Base-by-base conservation (phyloP, 2,797 vertebrate genomes). In the Rhabdophis nuchalis region DNA sequence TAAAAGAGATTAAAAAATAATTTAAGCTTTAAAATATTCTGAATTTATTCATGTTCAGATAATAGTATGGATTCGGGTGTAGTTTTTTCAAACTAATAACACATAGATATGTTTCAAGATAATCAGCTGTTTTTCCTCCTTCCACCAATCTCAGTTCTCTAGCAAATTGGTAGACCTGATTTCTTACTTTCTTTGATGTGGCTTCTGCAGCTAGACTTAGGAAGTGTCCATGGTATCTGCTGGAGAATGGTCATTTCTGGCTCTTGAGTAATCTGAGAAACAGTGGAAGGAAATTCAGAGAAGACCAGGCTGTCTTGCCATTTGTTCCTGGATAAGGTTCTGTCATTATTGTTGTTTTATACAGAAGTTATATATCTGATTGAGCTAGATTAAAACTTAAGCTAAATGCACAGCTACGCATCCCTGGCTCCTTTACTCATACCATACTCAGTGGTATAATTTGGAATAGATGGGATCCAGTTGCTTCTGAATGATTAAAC, bases 231-330 rank as follows among this genome's bases (percentile, higher is more conserved):
- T 11, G 85, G 89, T 46, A 93, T n/a, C 56, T 93, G 92, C n/a
- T 93, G 92, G 68, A 93, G 86, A 88, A 93, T 85, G 10, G 86
- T 91, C 57, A 91, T 32, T 32, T 91, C 92, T 61, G 92, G 89
- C 57, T 91, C 64, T 41, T 93, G 92, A 27, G 32, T 11, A 85
- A 88, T 88, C 92, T 93, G 68, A 36, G 57, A 60, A 82, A 88
- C 58, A 57, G 32, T 82, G 29, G 72, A 54, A 52, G n/a, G 36
- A 57, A 53, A 68, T 36, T 16, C 29, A 85, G 46, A 58, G n/a
- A 46, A 85, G 56, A 54, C 8, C 25, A 32, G 32, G 56, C 18
- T 8, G 29, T 27, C 25, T 68, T 27, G 10, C 53, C 53, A 32
- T 16, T 27, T 87, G 23, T 68, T 77, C 53, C 64, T 87, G n/a